These are phyloP conservation scores for Polyergus mexicanus DNA, from an alignment of 1,140 invertebrate species.

Conservation along the genomic window DNA sequence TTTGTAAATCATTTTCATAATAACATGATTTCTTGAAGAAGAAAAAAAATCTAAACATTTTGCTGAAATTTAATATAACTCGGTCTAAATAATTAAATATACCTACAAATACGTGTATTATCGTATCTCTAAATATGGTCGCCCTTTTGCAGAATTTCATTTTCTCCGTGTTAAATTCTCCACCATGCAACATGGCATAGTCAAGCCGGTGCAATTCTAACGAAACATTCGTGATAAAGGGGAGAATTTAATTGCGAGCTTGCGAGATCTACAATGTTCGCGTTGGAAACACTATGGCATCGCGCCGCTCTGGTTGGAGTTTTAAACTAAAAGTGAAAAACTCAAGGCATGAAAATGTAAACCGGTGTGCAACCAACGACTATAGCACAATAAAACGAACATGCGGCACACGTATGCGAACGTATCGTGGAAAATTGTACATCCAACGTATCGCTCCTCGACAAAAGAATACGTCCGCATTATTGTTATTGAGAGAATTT, in stretches of 20 bases:
- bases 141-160: conserved; percentile 55
- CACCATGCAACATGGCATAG: conserved; percentile 16
- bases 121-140: conserved; percentile 31
- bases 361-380: neutral
- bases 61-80: neutral
- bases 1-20: neutral
- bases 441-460: neutral
- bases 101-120: neutral
- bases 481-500: conserved; percentile 23
- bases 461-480: neutral
- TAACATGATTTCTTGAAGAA: neutral
- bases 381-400: conserved; percentile 10
- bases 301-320: conserved; percentile 10
- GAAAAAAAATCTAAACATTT: neutral
- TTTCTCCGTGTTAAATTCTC: conserved; percentile 47
- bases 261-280: conserved; percentile 43
- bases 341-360: conserved; percentile 6
- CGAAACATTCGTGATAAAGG: conserved; percentile 57
- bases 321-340: conserved; percentile 51
- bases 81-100: conserved; percentile 29
- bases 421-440: conserved; percentile 24
- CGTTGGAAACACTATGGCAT: conserved; percentile 25
- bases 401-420: conserved; percentile 42
- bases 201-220: conserved; percentile 44
- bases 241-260: conserved; percentile 56